Base-by-base conservation (phyloP, 2,888 invertebrate genomes). In the Linnaemya vulpina region DNA sequence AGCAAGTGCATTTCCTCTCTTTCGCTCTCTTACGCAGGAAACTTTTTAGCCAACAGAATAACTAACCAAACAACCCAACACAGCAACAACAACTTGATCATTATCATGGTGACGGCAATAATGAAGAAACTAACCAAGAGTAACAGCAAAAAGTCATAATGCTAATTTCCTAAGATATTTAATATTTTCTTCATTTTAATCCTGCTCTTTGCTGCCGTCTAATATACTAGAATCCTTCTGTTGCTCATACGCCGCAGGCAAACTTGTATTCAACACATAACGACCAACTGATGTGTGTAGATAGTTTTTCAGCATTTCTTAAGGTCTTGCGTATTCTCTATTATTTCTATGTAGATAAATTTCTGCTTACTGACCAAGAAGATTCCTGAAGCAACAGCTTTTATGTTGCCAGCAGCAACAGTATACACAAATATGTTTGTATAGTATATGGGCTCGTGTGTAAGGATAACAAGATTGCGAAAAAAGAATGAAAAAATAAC, bases 1-100 rank as follows among this genome's bases (percentile, higher is more conserved):
- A 68, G 49, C 62, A 85, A 82, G 77, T 74, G 74, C 80, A 84
- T 58, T 84, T 65, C 46, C 78, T 55, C 58, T 40, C 22, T 63
- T 73, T 43, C 49, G 40, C 51, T 67, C 49, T 51, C 51, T 67
- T 60, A 17, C 22, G 17, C 30, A 63, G 58, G 53, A 51, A 85
- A 85, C 74, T 84, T 81, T 68, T 38, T 62, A 81, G 73, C 73
- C 70, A 70, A 70, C 43, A 68, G 43, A 49, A 68, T 60, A 79
- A 49, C 60, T 53, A 60, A 79, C 51, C 79, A 43, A 55, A 49
- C 58, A 71, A 17, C 10, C 30, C 43, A 62, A 38, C 40, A 55
- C 51, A 76, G 30, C 58, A 74, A 38, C 46, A 71, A 20, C 30
- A 58, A 17, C 15, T 60, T 49, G 13, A 62, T 73, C 11, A 49